phyloP scores from a whole-genome alignment of 2,888 invertebrate species.

The Holacanthella duospinosa region DNA sequence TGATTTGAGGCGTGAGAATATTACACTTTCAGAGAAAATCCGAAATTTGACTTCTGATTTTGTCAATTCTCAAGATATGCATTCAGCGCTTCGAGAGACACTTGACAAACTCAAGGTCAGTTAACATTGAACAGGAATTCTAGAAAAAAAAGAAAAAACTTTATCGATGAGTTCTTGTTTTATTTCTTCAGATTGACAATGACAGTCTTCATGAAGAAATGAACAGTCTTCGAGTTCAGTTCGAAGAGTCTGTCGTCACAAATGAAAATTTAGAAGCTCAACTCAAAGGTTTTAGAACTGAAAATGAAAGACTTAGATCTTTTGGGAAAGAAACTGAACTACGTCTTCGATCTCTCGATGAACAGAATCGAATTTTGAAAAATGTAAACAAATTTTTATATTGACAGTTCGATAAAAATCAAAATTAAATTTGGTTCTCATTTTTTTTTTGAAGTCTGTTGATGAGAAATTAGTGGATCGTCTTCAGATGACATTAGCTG shows the following conservation, averaged over 20 bases:
- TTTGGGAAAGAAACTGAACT: neutral
- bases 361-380: constrained; percentile 12
- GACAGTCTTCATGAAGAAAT: constrained; percentile 12
- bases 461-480: constrained; percentile 15
- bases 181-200: constrained; percentile 14
- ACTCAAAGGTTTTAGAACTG: neutral
- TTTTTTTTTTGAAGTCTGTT: neutral
- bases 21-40: constrained; percentile 12
- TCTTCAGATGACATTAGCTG: constrained; percentile 4
- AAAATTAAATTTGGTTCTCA: no score
- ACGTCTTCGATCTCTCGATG: neutral
- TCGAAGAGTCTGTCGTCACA: constrained; percentile 9
- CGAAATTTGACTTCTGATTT: constrained; percentile 11
- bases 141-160: neutral
- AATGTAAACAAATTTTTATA: neutral
- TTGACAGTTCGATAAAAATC: no score
- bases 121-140: no score
- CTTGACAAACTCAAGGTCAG: constrained; percentile 17
- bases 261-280: constrained; percentile 5
- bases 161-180: neutral
- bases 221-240: constrained; percentile 11
- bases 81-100: constrained; percentile 16
- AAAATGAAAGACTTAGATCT: neutral
- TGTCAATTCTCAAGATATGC: constrained; percentile 16
- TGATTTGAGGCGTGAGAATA: constrained; percentile 14